These are phyloP conservation scores for Drosophila mimetica DNA, from an alignment of 2,888 invertebrate species.

Conservation along the genomic window DNA sequence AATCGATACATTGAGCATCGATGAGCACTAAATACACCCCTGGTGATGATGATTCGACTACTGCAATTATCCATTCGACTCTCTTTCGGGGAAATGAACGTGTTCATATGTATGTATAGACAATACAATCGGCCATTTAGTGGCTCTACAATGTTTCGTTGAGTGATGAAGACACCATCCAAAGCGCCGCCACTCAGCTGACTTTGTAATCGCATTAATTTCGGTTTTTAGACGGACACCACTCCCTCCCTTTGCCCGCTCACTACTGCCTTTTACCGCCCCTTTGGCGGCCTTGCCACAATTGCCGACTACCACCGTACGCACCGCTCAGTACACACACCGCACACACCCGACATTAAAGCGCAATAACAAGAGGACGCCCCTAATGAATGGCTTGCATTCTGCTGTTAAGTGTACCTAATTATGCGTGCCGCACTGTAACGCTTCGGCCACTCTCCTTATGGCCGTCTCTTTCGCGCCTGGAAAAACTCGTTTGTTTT, in stretches of 20 bases:
- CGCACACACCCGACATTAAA: constrained; percentile 4
- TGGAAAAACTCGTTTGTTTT: constrained; percentile 19
- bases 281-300: constrained; percentile 28
- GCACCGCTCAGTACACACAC: constrained; percentile 14
- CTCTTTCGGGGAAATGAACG: neutral
- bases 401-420: constrained; percentile 73
- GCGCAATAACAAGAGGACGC: constrained; percentile 61
- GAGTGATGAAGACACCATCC: constrained; percentile 25
- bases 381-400: constrained; percentile 67
- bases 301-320: constrained; percentile 30
- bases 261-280: neutral
- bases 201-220: constrained; percentile 42
- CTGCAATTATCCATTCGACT: neutral
- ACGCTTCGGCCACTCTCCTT: constrained; percentile 35
- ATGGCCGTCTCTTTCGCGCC: neutral
- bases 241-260: neutral
- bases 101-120: no score
- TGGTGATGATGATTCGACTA: neutral
- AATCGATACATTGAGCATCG: constrained; percentile 8
- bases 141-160: constrained; percentile 12
- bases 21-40: constrained; percentile 9
- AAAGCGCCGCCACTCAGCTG: constrained; percentile 38
- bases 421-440: constrained; percentile 72
- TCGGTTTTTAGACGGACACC: constrained; percentile 18
- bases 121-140: constrained; percentile 14